phyloP scores from a whole-genome alignment of 2,797 vertebrate genomes.

The Bucorvus abyssinicus region DNA sequence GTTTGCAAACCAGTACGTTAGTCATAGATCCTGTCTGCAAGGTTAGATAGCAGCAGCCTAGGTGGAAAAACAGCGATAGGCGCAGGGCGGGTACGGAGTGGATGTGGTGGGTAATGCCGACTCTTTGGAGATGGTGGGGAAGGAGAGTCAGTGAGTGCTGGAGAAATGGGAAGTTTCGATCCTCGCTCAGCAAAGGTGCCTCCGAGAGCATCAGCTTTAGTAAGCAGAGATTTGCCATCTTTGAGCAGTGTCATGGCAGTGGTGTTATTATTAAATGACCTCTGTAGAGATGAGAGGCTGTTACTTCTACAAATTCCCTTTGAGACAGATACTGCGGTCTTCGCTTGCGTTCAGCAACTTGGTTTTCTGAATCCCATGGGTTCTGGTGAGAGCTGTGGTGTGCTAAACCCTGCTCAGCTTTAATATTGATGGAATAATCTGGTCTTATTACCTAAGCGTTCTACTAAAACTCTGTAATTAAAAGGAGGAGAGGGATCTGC shows the following conservation, averaged over 20 bases:
- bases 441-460: neutral
- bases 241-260: rapidly evolving
- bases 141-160: rapidly evolving
- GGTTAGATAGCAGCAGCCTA: neutral
- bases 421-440: neutral
- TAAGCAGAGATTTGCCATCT: neutral
- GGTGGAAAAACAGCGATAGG: neutral
- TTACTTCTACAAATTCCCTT: neutral
- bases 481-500: neutral
- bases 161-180: neutral
- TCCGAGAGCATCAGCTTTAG: neutral
- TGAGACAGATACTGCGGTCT: neutral
- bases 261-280: neutral
- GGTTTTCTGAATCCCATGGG: neutral
- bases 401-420: neutral
- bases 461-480: conserved; percentile 1
- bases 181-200: neutral
- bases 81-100: neutral
- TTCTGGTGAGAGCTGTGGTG: neutral
- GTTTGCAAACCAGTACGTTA: conserved; percentile 19
- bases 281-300: neutral
- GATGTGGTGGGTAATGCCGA: rapidly evolving
- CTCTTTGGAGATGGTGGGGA: neutral
- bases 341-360: neutral
- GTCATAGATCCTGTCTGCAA: neutral